phyloP scores from a whole-genome alignment of 2,113 vertebrate species.

The Neolamprologus toae region DNA sequence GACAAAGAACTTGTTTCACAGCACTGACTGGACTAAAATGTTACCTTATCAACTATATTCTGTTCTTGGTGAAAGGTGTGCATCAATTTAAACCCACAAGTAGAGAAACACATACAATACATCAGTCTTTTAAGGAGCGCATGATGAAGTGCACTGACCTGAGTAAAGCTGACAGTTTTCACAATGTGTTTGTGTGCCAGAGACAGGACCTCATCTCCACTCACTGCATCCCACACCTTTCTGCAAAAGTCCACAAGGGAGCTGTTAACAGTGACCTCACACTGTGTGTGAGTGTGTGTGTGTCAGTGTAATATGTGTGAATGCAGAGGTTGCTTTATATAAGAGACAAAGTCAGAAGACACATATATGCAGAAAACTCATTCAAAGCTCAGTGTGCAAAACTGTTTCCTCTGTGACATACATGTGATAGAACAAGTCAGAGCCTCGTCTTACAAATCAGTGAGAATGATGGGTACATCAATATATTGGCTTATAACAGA shows the following conservation, averaged over 20 bases:
- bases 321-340: not conserved
- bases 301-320: not conserved
- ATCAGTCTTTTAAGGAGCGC: not conserved
- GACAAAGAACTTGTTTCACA: not conserved
- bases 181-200: conserved; percentile 98
- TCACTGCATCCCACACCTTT: conserved; percentile 98
- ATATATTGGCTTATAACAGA: not conserved
- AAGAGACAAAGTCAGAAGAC: not conserved
- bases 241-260: conserved; percentile 61
- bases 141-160: conserved; percentile 69
- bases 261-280: not conserved
- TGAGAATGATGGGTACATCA: rapidly evolving
- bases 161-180: conserved; percentile 91
- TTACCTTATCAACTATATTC: not conserved
- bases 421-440: not conserved
- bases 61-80: not conserved
- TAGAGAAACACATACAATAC: not conserved
- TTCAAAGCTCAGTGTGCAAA: not conserved
- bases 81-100: not conserved
- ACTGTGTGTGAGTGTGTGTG: not conserved
- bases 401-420: not conserved
- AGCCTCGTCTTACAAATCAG: not conserved
- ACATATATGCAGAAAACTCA: not conserved
- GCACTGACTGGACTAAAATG: not conserved
- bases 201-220: conserved; percentile 90